Percentiles rank a stretch among this genome's conserved stretches.
phyloP scores from a whole-genome alignment of 2,888 invertebrate genomes.

The Punctoribates punctum region DNA sequence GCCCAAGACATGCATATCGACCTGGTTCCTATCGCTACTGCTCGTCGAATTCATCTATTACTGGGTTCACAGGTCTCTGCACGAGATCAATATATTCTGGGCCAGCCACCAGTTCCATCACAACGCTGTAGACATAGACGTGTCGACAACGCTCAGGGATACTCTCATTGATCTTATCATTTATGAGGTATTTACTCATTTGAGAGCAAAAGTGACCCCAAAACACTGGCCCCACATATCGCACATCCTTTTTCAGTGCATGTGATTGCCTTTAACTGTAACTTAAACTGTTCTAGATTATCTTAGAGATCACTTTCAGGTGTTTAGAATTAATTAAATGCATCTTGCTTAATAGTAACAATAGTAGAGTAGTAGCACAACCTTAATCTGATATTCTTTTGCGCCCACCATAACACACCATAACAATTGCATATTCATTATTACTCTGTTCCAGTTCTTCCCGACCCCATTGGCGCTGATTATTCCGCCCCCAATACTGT shows the following conservation, averaged over 20 bases:
- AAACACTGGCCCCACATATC: too few relatives aligned
- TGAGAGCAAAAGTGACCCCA: neutral
- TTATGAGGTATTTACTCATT: conserved; percentile 64
- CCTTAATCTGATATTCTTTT: too few relatives aligned
- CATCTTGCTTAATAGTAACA: too few relatives aligned
- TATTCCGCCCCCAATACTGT: conserved; percentile 72
- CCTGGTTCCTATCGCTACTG: conserved; percentile 36
- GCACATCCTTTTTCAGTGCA: neutral
- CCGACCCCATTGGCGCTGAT: conserved; percentile 63
- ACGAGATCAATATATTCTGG: conserved; percentile 77
- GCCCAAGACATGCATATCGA: conserved; percentile 20
- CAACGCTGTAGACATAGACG: conserved; percentile 82
- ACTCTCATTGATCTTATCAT: conserved; percentile 75
- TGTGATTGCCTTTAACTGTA: neutral
- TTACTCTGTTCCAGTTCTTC: conserved; percentile 49
- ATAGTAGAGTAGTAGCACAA: too few relatives aligned
- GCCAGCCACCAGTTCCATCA: conserved; percentile 87
- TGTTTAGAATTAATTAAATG: too few relatives aligned
- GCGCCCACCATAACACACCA: too few relatives aligned
- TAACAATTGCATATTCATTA: neutral
- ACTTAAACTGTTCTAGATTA: too few relatives aligned
- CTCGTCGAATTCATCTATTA: conserved; percentile 40
- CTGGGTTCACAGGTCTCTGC: conserved; percentile 39
- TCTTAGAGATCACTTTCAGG: too few relatives aligned
- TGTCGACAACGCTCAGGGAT: conserved; percentile 76